Evolutionary conservation across 2,888 invertebrate species (phyloP), one percentile per base, ranked within the genome.

Genomic region (Parelbella ahira): DNA sequence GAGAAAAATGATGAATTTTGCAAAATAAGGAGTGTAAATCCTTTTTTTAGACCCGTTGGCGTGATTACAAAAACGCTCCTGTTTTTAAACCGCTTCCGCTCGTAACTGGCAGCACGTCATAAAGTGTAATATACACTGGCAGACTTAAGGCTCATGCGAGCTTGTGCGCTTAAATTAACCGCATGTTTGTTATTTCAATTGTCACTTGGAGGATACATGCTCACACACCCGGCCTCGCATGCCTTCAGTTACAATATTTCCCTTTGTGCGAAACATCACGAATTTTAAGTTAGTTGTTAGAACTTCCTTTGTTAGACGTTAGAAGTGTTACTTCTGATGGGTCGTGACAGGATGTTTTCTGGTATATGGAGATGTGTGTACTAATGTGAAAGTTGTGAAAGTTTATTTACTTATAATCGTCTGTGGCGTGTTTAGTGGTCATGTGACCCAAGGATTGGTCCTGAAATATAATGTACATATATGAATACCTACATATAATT

Each of bases 131-230:
- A 51, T 53, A 58, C 57, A 51, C 50, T 51, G 52, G 47, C 48
- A 50, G 45, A 38, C 48, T 50, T 49, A 51, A 53, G 54, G 33
- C 54, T 45, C 39, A 46, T 49, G 42, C 47, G 30, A 25, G 42
- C 48, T 36, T 47, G 53, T 44, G 38, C 39, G 49, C 51, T 54
- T 52, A 55, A 57, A 58, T 58, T 60, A 57, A 58, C 56, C 50
- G 47, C 46, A 49, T 53, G 55, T 54, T 56, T 60, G 59, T 56
- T 58, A 47, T 58, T 53, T 48, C 55, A 57, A 55, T 60, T 60
- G 56, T 53, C 56, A 51, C 54, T 39, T 21, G 34, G 11, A 7
- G 25, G 12, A 18, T 15, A 36, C 30, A 15, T 23, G 5, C 25
- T 34, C 32, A 4, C 21, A 28, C 27, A 23, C 42, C 15, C 30